Evolutionary conservation across 2,113 vertebrate genomes (phyloP), one percentile per base, ranked within the genome.

Genomic region (Ptyas mucosa): DNA sequence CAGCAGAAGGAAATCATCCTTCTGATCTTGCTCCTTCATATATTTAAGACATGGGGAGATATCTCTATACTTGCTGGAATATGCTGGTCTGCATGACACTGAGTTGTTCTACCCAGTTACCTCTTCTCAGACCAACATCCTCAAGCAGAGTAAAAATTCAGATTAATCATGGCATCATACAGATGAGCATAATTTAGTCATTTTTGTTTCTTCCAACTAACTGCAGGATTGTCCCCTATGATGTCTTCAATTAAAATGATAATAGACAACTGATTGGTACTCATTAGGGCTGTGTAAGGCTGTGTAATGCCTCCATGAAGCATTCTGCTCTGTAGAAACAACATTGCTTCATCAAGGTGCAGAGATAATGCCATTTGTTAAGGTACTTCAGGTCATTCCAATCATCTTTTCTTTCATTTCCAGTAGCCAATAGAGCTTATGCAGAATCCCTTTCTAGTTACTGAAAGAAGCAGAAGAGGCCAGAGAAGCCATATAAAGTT

Each of bases 221-320:
- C 87, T 52, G 57, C 46, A 90, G 93, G 90, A 97, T 95, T 95
- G 95, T 85, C 95, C 95, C 95, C 96, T 52, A 0, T 1, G 91
- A 95, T 95, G 93, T 93, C 94, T 93, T 96, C 95, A 97, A 94
- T 93, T 90, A 93, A 95, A 96, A 94, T 88, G 87, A 95, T 96
- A 96, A 95, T 92, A 93, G 95, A 91, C 94, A 89, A 43, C 89
- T 96, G 96, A 97, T 94, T 89, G 96, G 94, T 92, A 94, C 69
- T 75, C 69, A 75, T 39, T 39, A 39, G 34, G 34, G 69, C n/a
- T 81, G n/a, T 6, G n/a, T 75, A 75, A 75, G 69, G 69, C 15
- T 20, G n/a, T 5, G 0, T 14, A 15, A 75, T 81, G 69, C 69
- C 3, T 81, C 69, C 6, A 75, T 75, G 15, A 39, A 39, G 18